Evolutionary conservation across 2,797 vertebrate genomes (phyloP), one percentile per base, ranked within the genome.

Genomic region (Pseudochirops cupreus): DNA sequence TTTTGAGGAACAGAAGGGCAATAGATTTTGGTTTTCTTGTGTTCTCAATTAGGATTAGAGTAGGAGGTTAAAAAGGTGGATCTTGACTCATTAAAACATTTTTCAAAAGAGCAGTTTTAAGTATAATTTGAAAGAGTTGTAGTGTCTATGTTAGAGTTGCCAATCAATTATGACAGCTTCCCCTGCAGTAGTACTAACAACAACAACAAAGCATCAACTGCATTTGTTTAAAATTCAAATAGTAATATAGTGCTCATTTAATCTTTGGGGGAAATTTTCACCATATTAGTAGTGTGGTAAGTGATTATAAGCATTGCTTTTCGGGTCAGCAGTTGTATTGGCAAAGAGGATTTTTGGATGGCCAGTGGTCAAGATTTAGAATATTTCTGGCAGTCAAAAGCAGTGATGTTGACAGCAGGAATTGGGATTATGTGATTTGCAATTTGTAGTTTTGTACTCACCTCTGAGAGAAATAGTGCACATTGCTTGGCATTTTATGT

Each of bases 41-140:
- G 58, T 59, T 29, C 28, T 59, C 58, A 28, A 54, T 93, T 94
- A 53, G 1, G 57, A 21, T 24, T 56, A 56, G 26, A 5, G 31
- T 33, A 12, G 13, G 59, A 33, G 13, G 13, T 33, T 62, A 14
- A 33, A 33, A 62, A 62, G 31, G 31, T 62, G 59, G 10, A 62
- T 62, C 13, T 62, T 33, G 13, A 4, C 59, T 62, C 12, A 62
- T 62, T 62, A 33, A 62, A 59, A 59, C 58, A 31, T 31, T 62
- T 62, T 62, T 33, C 12, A 62, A 62, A 62, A 62, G 12, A 62
- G 74, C 12, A 46, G n/a, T 74, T 74, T 39, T 33, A 62, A 62
- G 5, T 59, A 59, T 74, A 59, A 67, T 93, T 92, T 93, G 91
- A 94, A 95, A 92, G 26, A 39, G 90, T 91, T 91, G 10, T 91